Evolutionary conservation across 2,113 vertebrate genomes (phyloP).

Genomic region (Columbina picui): DNA sequence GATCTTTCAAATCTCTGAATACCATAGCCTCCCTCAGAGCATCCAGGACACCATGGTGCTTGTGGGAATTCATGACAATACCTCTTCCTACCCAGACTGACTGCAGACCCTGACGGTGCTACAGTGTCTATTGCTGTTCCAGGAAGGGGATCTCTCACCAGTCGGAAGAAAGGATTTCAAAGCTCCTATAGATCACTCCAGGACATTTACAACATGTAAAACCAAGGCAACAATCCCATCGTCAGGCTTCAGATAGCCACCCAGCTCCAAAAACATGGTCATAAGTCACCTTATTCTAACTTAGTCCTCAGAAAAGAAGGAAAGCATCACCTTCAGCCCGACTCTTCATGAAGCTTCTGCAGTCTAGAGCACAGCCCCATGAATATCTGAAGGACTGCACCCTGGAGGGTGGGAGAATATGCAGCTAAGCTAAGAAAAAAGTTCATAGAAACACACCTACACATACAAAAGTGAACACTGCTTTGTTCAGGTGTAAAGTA

Average conservation of each 20-base stretch:
- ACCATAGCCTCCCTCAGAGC: background rate
- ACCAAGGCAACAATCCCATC: background rate
- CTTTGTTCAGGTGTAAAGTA: background rate
- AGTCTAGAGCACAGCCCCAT: background rate
- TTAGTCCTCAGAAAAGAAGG: background rate
- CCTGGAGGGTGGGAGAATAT: background rate
- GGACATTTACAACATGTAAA: background rate
- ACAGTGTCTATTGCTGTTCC: background rate
- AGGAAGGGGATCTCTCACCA: background rate
- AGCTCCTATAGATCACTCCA: background rate
- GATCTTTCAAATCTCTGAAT: background rate
- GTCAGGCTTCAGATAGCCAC: fast-evolving
- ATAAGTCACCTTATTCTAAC: background rate
- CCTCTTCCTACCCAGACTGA: background rate
- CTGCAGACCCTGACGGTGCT: background rate
- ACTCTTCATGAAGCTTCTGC: background rate
- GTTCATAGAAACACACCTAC: background rate
- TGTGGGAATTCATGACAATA: background rate
- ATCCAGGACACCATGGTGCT: background rate
- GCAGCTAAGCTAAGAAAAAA: background rate
- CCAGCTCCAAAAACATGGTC: background rate
- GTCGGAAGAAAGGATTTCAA: background rate
- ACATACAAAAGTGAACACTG: fast-evolving
- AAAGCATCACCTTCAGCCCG: background rate
- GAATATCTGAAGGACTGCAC: background rate